phyloP scores from a whole-genome alignment of 2,113 vertebrate species.

The Ciconia stormi region DNA sequence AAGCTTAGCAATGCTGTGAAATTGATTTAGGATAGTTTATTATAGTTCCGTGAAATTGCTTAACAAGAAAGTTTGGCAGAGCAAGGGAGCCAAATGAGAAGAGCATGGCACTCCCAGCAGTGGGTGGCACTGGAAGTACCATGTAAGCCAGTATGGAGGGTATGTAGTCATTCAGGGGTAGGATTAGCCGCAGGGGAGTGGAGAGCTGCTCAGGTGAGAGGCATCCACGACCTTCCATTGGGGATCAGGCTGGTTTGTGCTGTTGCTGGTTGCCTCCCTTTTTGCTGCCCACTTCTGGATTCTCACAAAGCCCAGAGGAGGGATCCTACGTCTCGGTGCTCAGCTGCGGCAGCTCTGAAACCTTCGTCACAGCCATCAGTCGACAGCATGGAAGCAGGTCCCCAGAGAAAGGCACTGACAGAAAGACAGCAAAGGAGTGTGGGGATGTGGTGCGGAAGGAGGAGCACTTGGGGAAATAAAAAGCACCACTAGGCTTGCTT shows the following conservation, averaged over 20 bases:
- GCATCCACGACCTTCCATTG: neutral
- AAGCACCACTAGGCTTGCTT: neutral
- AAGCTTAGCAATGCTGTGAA: slow-evolving; percentile 38
- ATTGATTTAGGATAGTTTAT: slow-evolving; percentile 43
- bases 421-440: neutral
- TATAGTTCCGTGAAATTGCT: slow-evolving; percentile 34
- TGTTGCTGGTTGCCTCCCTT: neutral
- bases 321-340: neutral
- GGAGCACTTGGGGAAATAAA: neutral
- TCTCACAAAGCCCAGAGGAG: neutral
- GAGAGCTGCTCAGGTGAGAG: neutral
- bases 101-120: neutral
- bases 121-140: neutral
- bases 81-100: neutral
- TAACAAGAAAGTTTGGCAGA: slow-evolving; percentile 19
- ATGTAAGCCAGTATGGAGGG: neutral
- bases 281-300: neutral
- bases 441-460: neutral
- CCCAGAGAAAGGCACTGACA: slow-evolving; percentile 6
- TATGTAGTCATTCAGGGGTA: neutral
- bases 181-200: neutral
- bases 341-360: neutral
- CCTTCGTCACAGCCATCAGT: neutral
- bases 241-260: neutral
- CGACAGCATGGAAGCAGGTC: neutral